These are phyloP conservation scores for Sinohyriopsis cumingii DNA, from an alignment of 2,888 invertebrate genomes.

Conservation along the genomic window DNA sequence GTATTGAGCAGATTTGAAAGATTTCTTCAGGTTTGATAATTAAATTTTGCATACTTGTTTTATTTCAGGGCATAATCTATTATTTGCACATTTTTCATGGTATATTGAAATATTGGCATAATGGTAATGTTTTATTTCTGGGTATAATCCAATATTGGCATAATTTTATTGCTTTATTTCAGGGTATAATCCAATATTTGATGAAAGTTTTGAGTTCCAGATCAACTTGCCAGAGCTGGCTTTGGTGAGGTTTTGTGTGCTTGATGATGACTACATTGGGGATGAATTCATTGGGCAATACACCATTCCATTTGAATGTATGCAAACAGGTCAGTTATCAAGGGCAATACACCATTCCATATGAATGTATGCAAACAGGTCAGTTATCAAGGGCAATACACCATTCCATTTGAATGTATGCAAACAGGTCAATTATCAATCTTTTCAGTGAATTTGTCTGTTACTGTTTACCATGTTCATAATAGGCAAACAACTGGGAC, in stretches of 20 bases:
- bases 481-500: too few species aligned
- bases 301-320: slow-evolving; percentile 77
- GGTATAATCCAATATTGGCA: slow-evolving; percentile 75
- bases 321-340: slow-evolving; percentile 74
- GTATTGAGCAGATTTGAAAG: neutral
- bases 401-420: slow-evolving; percentile 77
- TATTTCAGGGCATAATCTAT: too few species aligned
- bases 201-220: slow-evolving; percentile 78
- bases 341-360: slow-evolving; percentile 77
- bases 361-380: slow-evolving; percentile 77
- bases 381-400: slow-evolving; percentile 74
- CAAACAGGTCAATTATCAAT: slow-evolving; percentile 73
- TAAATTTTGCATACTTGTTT: neutral
- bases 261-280: slow-evolving; percentile 74
- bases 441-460: neutral
- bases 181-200: slow-evolving; percentile 77
- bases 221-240: slow-evolving; percentile 77
- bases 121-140: slow-evolving; percentile 48
- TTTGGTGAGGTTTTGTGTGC: slow-evolving; percentile 76
- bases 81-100: neutral
- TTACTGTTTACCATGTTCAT: neutral
- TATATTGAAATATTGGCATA: neutral
- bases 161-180: slow-evolving; percentile 20
- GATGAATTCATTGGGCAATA: slow-evolving; percentile 79
- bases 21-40: neutral